Evolutionary conservation across 2,113 vertebrate genomes (phyloP).

Genomic region (Dicrurus megarhynchus): DNA sequence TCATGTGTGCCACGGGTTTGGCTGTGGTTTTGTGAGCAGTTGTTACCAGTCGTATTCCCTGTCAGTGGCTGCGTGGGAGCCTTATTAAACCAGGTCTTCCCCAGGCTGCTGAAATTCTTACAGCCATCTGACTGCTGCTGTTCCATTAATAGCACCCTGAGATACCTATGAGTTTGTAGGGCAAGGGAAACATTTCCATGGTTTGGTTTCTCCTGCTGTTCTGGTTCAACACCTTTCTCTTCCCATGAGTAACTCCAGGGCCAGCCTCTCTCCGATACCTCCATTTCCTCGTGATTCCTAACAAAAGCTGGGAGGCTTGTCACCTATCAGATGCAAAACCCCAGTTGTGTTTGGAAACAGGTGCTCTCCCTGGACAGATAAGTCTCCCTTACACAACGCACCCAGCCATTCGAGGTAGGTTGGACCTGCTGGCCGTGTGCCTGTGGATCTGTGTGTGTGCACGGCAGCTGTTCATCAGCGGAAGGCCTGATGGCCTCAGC

Average conservation of each 20-base stretch:
- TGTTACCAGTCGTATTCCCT: neutral
- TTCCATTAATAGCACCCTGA: slow-evolving; percentile 19
- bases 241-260: neutral
- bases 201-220: slow-evolving; percentile 36
- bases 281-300: neutral
- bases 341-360: neutral
- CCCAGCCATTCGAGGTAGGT: rapidly evolving
- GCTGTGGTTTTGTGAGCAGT: neutral
- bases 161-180: neutral
- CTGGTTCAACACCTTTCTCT: slow-evolving; percentile 36
- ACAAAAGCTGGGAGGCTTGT: neutral
- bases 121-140: neutral
- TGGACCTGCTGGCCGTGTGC: neutral
- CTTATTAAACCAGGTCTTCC: neutral
- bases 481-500: neutral
- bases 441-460: neutral
- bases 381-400: neutral
- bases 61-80: neutral
- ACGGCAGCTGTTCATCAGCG: neutral
- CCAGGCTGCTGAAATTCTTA: neutral
- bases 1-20: neutral
- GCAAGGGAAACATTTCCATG: neutral
- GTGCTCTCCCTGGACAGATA: neutral
- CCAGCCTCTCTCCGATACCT: neutral
- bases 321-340: neutral